phyloP scores from a whole-genome alignment of 2,797 vertebrate genomes.

The Myotis pilosus region DNA sequence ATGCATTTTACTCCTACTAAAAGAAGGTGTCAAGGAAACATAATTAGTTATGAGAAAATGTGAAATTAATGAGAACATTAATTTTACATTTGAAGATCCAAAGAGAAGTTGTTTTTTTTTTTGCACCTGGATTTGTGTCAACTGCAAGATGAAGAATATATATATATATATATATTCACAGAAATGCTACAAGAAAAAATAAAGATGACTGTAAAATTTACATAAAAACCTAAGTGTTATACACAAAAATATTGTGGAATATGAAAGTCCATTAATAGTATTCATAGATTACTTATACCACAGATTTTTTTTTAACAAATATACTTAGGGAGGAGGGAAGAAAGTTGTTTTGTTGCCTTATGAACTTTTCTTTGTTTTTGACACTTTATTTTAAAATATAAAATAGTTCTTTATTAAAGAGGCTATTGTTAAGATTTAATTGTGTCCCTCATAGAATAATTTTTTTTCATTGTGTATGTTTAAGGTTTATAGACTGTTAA shows the following conservation, averaged over 20 bases:
- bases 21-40: not conserved
- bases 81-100: constrained; percentile 22
- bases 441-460: not conserved
- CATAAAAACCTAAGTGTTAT: not conserved
- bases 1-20: not conserved
- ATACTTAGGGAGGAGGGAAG: not conserved
- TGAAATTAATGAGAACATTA: constrained; percentile 11
- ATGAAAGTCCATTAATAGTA: not conserved
- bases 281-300: not conserved
- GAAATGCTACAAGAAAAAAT: not conserved
- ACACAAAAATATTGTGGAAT: not conserved
- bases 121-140: not conserved
- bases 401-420: not conserved
- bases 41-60: constrained; percentile 40
- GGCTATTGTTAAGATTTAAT: not conserved
- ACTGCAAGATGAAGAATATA: not conserved
- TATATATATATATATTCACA: not conserved
- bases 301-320: constrained; percentile 30
- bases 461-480: not conserved
- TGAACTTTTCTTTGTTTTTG: not conserved
- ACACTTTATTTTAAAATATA: not conserved
- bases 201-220: not conserved
- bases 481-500: not conserved
- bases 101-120: not conserved
- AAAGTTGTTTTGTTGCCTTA: not conserved